phyloP scores from a whole-genome alignment of 2,888 invertebrate species.

The Meta bourneti region DNA sequence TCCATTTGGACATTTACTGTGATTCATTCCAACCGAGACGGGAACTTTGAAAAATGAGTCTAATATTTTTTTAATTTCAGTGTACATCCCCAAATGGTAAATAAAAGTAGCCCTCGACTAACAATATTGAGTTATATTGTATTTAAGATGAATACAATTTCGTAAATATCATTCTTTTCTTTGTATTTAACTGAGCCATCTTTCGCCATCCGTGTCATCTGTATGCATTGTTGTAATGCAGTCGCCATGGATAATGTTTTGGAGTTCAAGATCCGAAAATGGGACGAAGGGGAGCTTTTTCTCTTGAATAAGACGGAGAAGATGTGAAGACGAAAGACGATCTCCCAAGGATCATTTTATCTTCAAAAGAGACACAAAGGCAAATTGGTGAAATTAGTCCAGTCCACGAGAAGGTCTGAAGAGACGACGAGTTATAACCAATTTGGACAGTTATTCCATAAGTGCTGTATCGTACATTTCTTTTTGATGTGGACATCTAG shows the following conservation, averaged over 20 bases:
- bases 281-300: background rate
- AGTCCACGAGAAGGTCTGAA: background rate
- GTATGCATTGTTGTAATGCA: conserved; percentile 47
- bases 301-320: background rate
- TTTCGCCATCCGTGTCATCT: conserved; percentile 44
- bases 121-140: too few relatives aligned
- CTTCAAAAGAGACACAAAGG: conserved; percentile 35
- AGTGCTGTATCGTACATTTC: too few relatives aligned
- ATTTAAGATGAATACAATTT: too few relatives aligned
- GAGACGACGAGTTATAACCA: background rate
- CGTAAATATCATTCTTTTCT: too few relatives aligned
- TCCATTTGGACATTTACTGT: too few relatives aligned
- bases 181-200: conserved; percentile 49
- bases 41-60: too few relatives aligned
- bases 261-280: conserved; percentile 27
- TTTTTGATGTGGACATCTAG: too few relatives aligned
- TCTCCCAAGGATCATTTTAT: conserved; percentile 23
- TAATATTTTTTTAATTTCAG: too few relatives aligned
- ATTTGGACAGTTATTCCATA: background rate
- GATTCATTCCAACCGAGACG: too few relatives aligned
- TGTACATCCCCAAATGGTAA: too few relatives aligned
- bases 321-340: conserved; percentile 23
- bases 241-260: conserved; percentile 58
- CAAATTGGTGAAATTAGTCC: conserved; percentile 58
- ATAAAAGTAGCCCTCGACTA: too few relatives aligned